These are phyloP conservation scores for Cathartes aura DNA, from an alignment of 2,113 vertebrate species.

Conservation along the genomic window DNA sequence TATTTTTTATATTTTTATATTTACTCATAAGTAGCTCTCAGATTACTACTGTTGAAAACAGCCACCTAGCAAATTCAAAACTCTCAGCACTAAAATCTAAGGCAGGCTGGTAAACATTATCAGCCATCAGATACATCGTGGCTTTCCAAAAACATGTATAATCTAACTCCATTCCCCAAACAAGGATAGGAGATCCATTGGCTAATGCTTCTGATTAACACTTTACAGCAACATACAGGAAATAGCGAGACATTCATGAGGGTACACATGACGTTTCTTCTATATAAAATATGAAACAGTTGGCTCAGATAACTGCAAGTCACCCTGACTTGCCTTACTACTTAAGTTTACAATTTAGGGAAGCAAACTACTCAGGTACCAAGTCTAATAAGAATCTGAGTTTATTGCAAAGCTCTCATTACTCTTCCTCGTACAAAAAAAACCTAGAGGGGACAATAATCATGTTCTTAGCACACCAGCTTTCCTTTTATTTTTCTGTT, in stretches of 20 bases:
- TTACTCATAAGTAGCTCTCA: not conserved
- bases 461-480: rapidly evolving
- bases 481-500: not conserved
- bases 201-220: rapidly evolving
- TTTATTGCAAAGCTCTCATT: not conserved
- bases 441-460: not conserved
- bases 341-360: not conserved
- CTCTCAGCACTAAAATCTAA: not conserved
- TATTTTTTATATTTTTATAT: too few species aligned
- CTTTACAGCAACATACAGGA: not conserved
- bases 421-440: not conserved
- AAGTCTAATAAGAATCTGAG: not conserved
- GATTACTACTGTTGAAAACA: not conserved
- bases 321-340: not conserved
- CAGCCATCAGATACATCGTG: not conserved
- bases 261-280: not conserved
- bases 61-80: not conserved
- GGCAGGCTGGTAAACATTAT: not conserved
- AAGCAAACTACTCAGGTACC: not conserved
- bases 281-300: rapidly evolving
- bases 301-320: not conserved
- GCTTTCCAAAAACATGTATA: not conserved
- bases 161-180: not conserved
- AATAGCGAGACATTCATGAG: rapidly evolving
- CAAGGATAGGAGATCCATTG: not conserved